Evolutionary conservation across 2,113 vertebrate genomes (phyloP).

Genomic region (Laterallus jamaicensis): DNA sequence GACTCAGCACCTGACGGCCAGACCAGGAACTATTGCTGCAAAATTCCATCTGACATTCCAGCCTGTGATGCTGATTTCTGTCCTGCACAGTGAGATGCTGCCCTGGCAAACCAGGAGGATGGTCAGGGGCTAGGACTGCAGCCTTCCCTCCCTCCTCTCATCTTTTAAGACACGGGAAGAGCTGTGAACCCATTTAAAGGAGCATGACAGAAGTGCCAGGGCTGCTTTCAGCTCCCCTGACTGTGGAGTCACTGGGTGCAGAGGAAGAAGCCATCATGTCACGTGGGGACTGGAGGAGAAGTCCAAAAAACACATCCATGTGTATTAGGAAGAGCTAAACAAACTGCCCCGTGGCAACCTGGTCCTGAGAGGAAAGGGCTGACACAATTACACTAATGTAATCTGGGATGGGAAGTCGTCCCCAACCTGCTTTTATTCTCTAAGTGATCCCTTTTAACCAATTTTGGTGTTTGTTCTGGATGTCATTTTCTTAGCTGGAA

Average conservation of each 20-base stretch:
- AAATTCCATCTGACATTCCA: background rate
- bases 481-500: slow-evolving; percentile 45
- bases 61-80: background rate
- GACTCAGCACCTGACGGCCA: background rate
- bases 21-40: background rate
- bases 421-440: slow-evolving; percentile 45
- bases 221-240: background rate
- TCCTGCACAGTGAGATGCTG: background rate
- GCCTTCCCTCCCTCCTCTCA: background rate
- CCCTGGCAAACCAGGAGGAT: background rate
- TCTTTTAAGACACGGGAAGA: background rate
- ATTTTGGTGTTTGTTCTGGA: slow-evolving; percentile 32
- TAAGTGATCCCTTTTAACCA: slow-evolving; percentile 34
- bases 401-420: background rate
- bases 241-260: rapidly evolving
- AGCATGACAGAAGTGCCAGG: rapidly evolving
- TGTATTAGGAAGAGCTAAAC: slow-evolving; percentile 3
- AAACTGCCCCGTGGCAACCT: background rate
- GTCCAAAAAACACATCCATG: background rate
- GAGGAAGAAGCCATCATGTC: background rate
- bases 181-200: background rate
- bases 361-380: background rate
- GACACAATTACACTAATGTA: slow-evolving; percentile 27
- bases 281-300: background rate
- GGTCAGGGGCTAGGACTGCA: background rate